Percentiles rank a stretch among this genome's conserved stretches.
These are phyloP conservation scores for Thalassophryne amazonica DNA, from an alignment of 2,797 vertebrate genomes.

Conservation along the genomic window DNA sequence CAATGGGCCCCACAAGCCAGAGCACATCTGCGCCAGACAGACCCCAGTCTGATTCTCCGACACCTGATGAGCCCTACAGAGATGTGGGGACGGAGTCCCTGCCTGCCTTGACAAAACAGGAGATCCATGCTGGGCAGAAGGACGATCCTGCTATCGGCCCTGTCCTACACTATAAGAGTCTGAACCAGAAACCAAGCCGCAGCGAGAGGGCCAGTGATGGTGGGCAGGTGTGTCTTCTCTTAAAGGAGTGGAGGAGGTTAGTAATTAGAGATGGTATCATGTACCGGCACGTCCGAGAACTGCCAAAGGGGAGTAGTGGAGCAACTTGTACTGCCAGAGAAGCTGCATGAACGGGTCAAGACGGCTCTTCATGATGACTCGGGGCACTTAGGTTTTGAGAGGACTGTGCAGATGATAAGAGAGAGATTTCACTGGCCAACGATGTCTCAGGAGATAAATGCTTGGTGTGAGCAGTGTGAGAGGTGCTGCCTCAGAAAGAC, in stretches of 20 bases:
- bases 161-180: background rate
- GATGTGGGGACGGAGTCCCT: constrained; percentile 1
- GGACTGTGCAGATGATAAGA: constrained; percentile 17
- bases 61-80: background rate
- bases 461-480: constrained; percentile 39
- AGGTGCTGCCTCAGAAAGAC: constrained; percentile 45
- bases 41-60: background rate
- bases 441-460: constrained; percentile 41
- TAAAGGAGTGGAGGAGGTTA: constrained; percentile 44
- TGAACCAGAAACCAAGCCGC: background rate
- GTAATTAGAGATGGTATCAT: constrained; percentile 18
- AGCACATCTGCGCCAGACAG: background rate
- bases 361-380: constrained; percentile 15
- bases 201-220: background rate
- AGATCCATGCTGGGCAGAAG: background rate
- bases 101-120: constrained; percentile 5
- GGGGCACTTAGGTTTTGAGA: constrained; percentile 34
- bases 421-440: constrained; percentile 36
- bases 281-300: background rate
- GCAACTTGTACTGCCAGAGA: constrained; percentile 23
- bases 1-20: background rate
- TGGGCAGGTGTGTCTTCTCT: constrained; percentile 3
- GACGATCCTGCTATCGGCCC: background rate
- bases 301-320: constrained; percentile 1
- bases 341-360: background rate